phyloP scores from a whole-genome alignment of 2,888 invertebrate genomes.

The Melolontha melolontha region DNA sequence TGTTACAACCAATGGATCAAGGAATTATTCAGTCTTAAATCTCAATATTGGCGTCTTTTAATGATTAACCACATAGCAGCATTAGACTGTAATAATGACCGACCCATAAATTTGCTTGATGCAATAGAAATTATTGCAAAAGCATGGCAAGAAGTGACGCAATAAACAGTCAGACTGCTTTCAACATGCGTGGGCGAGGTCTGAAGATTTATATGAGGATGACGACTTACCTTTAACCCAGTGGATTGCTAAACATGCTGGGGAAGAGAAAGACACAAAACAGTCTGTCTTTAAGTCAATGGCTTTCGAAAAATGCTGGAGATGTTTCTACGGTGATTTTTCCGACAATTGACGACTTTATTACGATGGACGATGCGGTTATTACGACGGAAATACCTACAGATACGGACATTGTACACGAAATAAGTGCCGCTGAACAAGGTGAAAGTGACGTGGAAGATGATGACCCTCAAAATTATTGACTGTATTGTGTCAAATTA shows the following conservation, averaged over 20 bases:
- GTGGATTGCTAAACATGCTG: conserved; percentile 9
- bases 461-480: conserved; percentile 17
- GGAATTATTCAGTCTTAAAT: conserved; percentile 15
- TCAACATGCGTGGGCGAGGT: neutral
- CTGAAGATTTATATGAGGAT: conserved; percentile 2
- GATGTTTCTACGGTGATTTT: conserved; percentile 23
- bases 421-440: conserved; percentile 26
- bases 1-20: too few species aligned
- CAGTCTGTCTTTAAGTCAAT: conserved; percentile 12
- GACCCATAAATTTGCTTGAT: conserved; percentile 1
- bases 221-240: conserved; percentile 13
- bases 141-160: conserved; percentile 9
- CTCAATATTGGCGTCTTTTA: conserved; percentile 1
- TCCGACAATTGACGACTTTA: conserved; percentile 16
- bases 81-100: conserved; percentile 6
- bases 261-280: conserved; percentile 7
- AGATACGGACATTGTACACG: conserved; percentile 22
- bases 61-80: conserved; percentile 5
- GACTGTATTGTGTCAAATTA: conserved; percentile 7
- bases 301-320: conserved; percentile 19
- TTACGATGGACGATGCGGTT: conserved; percentile 10
- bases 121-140: conserved; percentile 13
- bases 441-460: conserved; percentile 12
- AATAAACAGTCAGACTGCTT: conserved; percentile 6
- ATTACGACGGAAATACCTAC: conserved; percentile 25